Evolutionary conservation across 2,888 invertebrate genomes (phyloP).

Genomic region (Strigamia transsilvanica): DNA sequence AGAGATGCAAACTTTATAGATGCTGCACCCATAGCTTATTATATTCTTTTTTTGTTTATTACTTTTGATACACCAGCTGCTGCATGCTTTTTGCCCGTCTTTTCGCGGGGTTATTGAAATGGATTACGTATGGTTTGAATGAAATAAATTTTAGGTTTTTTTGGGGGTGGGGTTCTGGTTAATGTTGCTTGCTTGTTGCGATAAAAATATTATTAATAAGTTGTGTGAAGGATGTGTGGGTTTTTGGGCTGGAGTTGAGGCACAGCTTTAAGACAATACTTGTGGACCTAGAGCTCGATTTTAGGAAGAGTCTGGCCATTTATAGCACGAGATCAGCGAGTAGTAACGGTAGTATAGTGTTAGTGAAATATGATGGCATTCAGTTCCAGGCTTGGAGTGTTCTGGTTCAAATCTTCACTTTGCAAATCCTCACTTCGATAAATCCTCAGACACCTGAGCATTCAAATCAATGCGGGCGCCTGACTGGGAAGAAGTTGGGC

Average conservation of each 20-base stretch:
- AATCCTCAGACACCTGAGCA: too few species aligned
- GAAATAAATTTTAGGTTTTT: neutral
- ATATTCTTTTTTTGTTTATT: constrained; percentile 1
- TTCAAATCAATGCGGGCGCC: too few species aligned
- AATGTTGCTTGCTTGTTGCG: neutral
- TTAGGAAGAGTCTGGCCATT: neutral
- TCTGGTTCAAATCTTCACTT: neutral
- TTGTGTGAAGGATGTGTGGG: too few species aligned
- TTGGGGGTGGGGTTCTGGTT: neutral
- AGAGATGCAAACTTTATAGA: constrained; percentile 17
- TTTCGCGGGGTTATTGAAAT: neutral
- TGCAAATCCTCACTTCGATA: too few species aligned
- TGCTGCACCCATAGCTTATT: constrained; percentile 6
- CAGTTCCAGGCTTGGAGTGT: neutral
- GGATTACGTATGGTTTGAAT: neutral
- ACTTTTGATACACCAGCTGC: neutral
- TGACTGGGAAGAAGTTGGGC: too few species aligned
- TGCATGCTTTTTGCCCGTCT: neutral
- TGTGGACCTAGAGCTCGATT: neutral
- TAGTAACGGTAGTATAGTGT: neutral
- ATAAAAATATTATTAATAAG: too few species aligned
- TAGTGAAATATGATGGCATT: neutral
- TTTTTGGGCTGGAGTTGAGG: neutral
- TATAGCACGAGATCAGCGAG: neutral
- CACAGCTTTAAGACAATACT: neutral